Conservation (phyloP, 2,888 invertebrate genomes). For the Spodoptera littoralis region DNA sequence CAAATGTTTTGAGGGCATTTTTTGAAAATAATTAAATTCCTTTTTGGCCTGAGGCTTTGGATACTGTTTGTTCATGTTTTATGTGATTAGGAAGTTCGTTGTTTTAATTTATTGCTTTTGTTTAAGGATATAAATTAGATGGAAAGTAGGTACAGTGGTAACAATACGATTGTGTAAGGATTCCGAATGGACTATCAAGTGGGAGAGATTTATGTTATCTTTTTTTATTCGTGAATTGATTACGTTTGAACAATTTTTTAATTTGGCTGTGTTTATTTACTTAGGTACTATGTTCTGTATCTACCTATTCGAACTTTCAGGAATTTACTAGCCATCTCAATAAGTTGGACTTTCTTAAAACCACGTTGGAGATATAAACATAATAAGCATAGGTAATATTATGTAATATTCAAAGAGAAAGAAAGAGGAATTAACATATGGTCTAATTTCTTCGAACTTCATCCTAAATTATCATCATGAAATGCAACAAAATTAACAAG, state of each 20-base stretch:
- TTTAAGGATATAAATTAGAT: constrained; percentile 45
- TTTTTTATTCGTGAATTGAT: constrained; percentile 23
- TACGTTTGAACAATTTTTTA: constrained; percentile 11
- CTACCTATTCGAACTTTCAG: no score
- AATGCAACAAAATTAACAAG: constrained; percentile 11
- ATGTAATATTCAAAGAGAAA: no score
- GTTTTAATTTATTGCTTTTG: constrained; percentile 56
- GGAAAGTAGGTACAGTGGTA: constrained; percentile 31
- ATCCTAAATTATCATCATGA: no score
- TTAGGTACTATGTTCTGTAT: not conserved
- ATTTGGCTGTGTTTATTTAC: not conserved
- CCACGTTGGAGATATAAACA: no score
- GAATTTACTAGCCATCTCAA: no score
- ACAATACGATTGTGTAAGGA: constrained; percentile 42
- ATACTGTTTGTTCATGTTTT: constrained; percentile 79
- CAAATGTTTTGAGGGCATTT: constrained; percentile 76
- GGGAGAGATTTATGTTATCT: constrained; percentile 23
- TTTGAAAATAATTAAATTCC: constrained; percentile 86
- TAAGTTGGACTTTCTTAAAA: no score
- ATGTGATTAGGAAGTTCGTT: constrained; percentile 80
- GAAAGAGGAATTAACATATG: no score
- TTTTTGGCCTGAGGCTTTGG: constrained; percentile 74
- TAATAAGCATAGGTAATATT: no score
- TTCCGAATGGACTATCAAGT: constrained; percentile 21
- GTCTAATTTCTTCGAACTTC: no score